These are phyloP conservation scores for Trichomalopsis sarcophagae DNA, from an alignment of 1,140 invertebrate species.

Conservation along the genomic window DNA sequence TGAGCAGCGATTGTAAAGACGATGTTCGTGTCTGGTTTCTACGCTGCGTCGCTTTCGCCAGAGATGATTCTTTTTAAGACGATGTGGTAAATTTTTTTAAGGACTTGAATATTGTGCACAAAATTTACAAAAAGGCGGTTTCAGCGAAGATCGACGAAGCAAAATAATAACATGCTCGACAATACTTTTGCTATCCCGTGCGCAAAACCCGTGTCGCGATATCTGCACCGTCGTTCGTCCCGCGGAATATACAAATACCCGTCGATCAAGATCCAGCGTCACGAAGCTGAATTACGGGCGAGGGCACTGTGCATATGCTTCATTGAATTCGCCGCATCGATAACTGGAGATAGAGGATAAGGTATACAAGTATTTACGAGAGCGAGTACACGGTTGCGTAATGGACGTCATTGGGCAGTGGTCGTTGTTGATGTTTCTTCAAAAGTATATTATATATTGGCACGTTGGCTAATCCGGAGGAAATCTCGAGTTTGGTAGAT, in stretches of 20 bases:
- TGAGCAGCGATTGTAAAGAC: background rate
- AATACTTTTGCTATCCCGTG: too few species aligned
- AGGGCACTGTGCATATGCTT: background rate
- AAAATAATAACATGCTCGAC: too few species aligned
- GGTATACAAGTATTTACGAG: background rate
- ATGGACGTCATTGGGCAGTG: background rate
- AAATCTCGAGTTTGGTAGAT: too few species aligned
- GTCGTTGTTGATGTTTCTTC: background rate
- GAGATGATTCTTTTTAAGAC: too few species aligned
- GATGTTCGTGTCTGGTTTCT: background rate
- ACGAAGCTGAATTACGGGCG: conserved; percentile 27
- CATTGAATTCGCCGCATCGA: background rate
- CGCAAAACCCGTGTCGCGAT: background rate
- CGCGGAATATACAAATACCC: background rate
- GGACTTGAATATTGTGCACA: too few species aligned
- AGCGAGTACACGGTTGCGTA: too few species aligned
- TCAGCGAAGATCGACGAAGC: too few species aligned
- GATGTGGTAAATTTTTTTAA: too few species aligned
- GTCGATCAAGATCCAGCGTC: conserved; percentile 44
- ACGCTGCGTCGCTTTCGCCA: too few species aligned
- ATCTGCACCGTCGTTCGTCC: background rate
- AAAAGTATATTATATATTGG: background rate
- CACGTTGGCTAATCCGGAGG: background rate
- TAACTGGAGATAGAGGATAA: background rate
- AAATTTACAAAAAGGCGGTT: too few species aligned